Evolutionary conservation across 2,113 vertebrate genomes (phyloP), one percentile per base, ranked within the genome.

Genomic region (Takifugu flavidus): DNA sequence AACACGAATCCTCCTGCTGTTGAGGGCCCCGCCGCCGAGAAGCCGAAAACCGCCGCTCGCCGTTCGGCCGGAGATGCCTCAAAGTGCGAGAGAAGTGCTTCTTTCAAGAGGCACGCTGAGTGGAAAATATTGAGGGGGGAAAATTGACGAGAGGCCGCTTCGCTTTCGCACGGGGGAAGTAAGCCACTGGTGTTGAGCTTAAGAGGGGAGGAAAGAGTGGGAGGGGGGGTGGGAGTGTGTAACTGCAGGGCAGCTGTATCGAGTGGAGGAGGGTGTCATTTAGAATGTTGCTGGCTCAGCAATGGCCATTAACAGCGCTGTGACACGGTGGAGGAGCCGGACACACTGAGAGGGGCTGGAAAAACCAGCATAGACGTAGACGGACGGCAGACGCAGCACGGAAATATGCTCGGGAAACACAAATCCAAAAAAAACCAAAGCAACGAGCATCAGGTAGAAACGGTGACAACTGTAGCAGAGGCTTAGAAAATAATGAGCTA

Each of bases 211-310:
- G 59, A 49, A 34, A 27, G 31, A 62, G 62, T 6, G 13, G 10
- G 45, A 39, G 57, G 15, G 51, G 69, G 54, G 46, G 59, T 72
- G 75, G 27, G 56, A 63, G 78, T 55, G 80, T 49, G 62, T 66
- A 67, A 76, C 82, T 83, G 85, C 80, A 70, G 82, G 80, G 80
- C 71, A 76, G 84, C 82, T 81, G 85, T 82, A 86, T 86, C 62
- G 85, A 88, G 78, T 56, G 70, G 82, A 83, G 82, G 83, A 85
- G 85, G 80, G 62, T 87, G 87, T 88, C 82, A 84, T 89, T 89
- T 88, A 81, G 83, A 87, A 89, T 87, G 82, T 84, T 83, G 79
- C 83, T 87, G 81, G 82, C 85, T 89, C 87, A 89, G 89, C 87
- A 87, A 65, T 75, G 84, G 86, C 84, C 87, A 89, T 84, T 85